phyloP scores from a whole-genome alignment of 2,113 vertebrate genomes.

The Oryzias celebensis region DNA sequence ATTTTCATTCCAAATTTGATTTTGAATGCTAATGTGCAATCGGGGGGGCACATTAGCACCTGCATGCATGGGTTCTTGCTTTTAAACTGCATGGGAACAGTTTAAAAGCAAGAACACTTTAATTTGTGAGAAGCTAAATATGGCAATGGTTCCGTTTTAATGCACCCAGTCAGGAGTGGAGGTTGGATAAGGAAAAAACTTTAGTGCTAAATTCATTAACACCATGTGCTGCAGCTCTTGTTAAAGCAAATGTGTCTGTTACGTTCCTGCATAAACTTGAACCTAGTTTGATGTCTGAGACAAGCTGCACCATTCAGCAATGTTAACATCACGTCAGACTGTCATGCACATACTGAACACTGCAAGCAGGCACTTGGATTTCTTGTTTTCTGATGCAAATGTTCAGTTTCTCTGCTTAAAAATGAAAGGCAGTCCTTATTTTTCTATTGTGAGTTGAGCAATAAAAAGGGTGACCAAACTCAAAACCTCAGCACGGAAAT shows the following conservation, averaged over 20 bases:
- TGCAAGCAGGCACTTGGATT: slow-evolving; percentile 6
- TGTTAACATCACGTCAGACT: slow-evolving; percentile 26
- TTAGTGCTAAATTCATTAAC: slow-evolving; percentile 17
- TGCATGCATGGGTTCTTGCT: no score
- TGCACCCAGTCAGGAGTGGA: not conserved
- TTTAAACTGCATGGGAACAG: no score
- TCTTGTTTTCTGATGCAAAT: slow-evolving; percentile 24
- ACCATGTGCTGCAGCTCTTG: slow-evolving; percentile 1
- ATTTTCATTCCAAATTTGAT: no score
- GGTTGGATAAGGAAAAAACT: slow-evolving; percentile 15
- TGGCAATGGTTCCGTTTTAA: not conserved
- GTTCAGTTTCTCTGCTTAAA: slow-evolving; percentile 39
- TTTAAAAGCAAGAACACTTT: no score
- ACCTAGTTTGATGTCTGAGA: slow-evolving; percentile 3
- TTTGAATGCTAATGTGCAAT: no score
- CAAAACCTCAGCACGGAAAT: slow-evolving; percentile 56
- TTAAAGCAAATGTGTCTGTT: slow-evolving; percentile 3
- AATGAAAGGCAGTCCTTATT: slow-evolving; percentile 43
- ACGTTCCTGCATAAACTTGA: not conserved
- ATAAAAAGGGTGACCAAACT: slow-evolving; percentile 45
- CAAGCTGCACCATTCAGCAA: slow-evolving; percentile 11
- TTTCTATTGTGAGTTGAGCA: slow-evolving; percentile 36
- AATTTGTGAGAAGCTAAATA: no score
- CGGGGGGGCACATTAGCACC: no score
- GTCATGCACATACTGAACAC: slow-evolving; percentile 21